Base-by-base conservation (phyloP, 2,113 vertebrate species). In the Oncorhynchus keta region DNA sequence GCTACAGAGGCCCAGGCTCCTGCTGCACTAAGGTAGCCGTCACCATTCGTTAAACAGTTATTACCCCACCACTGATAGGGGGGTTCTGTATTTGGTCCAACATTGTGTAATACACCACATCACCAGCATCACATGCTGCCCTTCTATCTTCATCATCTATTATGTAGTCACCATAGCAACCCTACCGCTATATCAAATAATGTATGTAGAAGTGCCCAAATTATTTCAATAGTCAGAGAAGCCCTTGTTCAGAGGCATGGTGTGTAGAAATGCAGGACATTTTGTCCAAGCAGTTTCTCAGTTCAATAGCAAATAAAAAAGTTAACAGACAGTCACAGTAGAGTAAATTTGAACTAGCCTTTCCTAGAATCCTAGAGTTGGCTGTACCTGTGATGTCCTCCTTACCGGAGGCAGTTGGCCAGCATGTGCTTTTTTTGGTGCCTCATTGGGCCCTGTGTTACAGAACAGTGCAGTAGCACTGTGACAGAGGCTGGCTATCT, bases 401-500 rank as follows among this genome's bases (percentile, higher is more conserved):
- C 67, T 35, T 28, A 55, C 32, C 9, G 30, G 67, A 70, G 67
- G 16, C 72, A 13, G 65, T 79, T 78, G 76, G 81, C 79, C 79
- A 79, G 83, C 75, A 67, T 74, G 81, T 78, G 78, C 76, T 81
- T 80, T 84, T 20, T 84, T 87, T 83, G 74, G 74, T 77, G 77
- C 70, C 70, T 86, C 74, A 84, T 81, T 77, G 75, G 79, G 73
- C 67, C 18, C 73, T 71, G 80, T 68, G 75, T 89, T 80, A 80
- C 84, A 78, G 80, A 72, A 85, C 73, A 73, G 78, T 71, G 75
- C 57, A 80, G 77, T 79, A 78, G 72, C 76, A 88, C 86, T 87
- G 85, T 79, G 51, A 74, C 32, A 5, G 78, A 82, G 79, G 35
- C 28, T 20, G 30, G 20, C 76, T 84, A 81, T 85, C 78, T 81